These are phyloP conservation scores for Pyrgilauda ruficollis DNA, from an alignment of 2,113 vertebrate species.

Conservation along the genomic window DNA sequence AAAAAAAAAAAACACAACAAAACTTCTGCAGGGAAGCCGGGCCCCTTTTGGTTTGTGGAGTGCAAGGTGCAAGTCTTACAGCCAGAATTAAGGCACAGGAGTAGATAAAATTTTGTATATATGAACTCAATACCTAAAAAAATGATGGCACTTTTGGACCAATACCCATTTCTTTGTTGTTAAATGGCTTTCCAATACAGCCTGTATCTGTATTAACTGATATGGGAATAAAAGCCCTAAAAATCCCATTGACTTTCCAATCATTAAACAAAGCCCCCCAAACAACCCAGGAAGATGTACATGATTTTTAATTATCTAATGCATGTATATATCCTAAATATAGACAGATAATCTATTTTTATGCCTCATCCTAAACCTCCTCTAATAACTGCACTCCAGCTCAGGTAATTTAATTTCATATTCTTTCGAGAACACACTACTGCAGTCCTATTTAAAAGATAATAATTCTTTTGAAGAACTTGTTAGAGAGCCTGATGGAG, in stretches of 20 bases:
- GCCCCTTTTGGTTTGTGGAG: neutral
- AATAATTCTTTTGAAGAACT: conserved; percentile 9
- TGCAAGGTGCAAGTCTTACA: neutral
- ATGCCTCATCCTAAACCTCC: neutral
- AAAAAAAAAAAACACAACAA: too few species aligned
- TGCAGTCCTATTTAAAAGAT: neutral
- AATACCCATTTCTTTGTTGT: neutral
- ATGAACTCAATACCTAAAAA: neutral
- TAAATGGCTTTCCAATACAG: neutral
- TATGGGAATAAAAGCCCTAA: neutral
- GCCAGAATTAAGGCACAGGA: neutral
- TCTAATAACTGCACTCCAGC: neutral
- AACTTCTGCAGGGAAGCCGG: neutral
- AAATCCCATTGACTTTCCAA: neutral
- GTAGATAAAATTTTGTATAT: neutral
- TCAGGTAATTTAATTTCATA: conserved; percentile 7
- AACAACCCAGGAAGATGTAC: neutral
- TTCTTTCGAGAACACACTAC: neutral
- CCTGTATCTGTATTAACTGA: neutral
- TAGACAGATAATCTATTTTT: neutral
- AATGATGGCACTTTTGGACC: neutral
- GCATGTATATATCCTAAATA: neutral
- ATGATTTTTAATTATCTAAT: neutral
- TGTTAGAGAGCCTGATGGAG: neutral
- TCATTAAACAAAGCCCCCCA: neutral